These are phyloP conservation scores for Vombatus ursinus DNA, from an alignment of 2,113 vertebrate genomes.

Conservation along the genomic window DNA sequence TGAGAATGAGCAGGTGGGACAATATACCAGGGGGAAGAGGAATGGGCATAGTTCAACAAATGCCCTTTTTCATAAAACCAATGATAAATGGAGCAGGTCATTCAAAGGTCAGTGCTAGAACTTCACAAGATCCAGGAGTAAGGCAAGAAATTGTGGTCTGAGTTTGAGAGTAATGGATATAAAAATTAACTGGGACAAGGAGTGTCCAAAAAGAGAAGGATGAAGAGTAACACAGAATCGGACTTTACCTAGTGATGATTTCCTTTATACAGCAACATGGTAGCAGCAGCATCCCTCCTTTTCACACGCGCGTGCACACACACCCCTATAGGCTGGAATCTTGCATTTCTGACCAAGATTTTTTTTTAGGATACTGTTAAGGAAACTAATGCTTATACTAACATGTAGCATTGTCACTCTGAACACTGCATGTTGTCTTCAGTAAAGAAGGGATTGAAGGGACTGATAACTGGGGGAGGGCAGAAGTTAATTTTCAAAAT, in stretches of 20 bases:
- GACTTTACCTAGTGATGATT: neutral
- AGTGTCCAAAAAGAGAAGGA: neutral
- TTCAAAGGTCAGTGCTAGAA: neutral
- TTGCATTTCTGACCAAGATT: slow-evolving; percentile 49
- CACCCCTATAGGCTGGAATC: no score
- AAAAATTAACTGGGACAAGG: neutral
- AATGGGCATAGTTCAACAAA: neutral
- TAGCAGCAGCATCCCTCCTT: neutral
- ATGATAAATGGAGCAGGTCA: neutral
- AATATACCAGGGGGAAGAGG: neutral
- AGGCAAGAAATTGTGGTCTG: neutral
- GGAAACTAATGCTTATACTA: slow-evolving; percentile 37
- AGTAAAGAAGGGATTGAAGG: slow-evolving; percentile 11
- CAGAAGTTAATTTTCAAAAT: neutral
- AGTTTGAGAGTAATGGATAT: neutral
- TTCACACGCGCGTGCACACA: neutral
- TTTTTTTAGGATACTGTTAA: slow-evolving; percentile 55
- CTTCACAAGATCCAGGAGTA: neutral
- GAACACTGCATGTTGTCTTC: slow-evolving; percentile 10
- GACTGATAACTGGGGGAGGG: neutral
- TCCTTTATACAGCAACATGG: neutral
- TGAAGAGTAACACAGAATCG: neutral
- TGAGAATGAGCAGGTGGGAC: no score
- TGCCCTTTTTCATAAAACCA: neutral
- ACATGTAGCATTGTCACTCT: slow-evolving; percentile 18